Evolutionary conservation across 2,888 invertebrate species (phyloP).

Genomic region (Noctuana brunneofusca): DNA sequence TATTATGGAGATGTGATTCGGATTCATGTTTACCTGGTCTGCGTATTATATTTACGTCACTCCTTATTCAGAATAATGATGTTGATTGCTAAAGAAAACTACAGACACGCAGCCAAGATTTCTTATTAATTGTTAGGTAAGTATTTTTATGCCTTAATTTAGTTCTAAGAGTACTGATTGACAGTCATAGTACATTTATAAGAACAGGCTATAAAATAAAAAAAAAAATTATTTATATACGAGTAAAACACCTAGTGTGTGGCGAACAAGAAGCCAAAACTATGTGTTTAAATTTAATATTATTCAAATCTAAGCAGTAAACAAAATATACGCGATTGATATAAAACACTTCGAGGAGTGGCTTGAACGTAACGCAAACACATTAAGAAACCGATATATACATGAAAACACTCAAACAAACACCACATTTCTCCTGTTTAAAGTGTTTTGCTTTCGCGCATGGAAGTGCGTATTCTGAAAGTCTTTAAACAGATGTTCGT

Average conservation of each 20-base stretch:
- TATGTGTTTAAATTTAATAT: background rate
- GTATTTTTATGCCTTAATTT: too few relatives aligned
- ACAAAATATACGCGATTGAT: constrained; percentile 7
- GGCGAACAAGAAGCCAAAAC: too few relatives aligned
- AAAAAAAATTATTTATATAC: too few relatives aligned
- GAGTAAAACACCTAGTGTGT: too few relatives aligned
- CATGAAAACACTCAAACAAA: background rate
- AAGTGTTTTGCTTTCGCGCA: background rate
- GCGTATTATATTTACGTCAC: constrained; percentile 11
- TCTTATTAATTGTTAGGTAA: too few relatives aligned
- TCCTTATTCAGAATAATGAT: too few relatives aligned
- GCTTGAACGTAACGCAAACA: constrained; percentile 20
- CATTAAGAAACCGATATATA: constrained; percentile 23
- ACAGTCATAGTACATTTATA: too few relatives aligned
- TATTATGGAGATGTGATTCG: constrained; percentile 37
- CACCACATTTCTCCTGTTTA: background rate
- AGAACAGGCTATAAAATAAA: too few relatives aligned
- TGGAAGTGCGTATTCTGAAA: background rate
- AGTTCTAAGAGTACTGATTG: too few relatives aligned
- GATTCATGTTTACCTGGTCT: constrained; percentile 30
- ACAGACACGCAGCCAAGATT: constrained; percentile 1
- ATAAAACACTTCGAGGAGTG: constrained; percentile 22
- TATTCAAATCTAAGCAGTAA: constrained; percentile 5
- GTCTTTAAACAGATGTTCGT: background rate
- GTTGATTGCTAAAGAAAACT: too few relatives aligned